Conservation (phyloP, 2,888 invertebrate genomes). For the Anaspis maculata region DNA sequence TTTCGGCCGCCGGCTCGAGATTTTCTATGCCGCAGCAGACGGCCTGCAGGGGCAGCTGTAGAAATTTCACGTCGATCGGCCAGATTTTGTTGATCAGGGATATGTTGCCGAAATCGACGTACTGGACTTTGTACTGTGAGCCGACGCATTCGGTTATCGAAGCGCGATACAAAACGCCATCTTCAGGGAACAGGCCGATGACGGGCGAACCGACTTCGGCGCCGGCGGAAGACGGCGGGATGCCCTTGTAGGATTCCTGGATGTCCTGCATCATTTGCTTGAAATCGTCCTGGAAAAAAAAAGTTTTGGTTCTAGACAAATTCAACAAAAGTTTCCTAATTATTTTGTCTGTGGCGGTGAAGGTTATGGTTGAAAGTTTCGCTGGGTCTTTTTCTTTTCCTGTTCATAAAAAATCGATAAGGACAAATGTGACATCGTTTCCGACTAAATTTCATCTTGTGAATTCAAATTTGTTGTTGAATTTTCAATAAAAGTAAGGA, state of each 20-base stretch:
- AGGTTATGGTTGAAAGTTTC: no score
- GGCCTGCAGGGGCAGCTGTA: constrained; percentile 61
- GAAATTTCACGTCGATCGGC: constrained; percentile 58
- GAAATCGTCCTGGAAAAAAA: constrained; percentile 46
- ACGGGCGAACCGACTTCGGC: constrained; percentile 55
- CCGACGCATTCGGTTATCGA: constrained; percentile 47
- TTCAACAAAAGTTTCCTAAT: constrained; percentile 3
- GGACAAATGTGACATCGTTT: no score
- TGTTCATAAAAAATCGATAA: no score
- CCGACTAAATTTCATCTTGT: no score
- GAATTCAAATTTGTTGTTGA: no score
- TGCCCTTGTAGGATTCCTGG: constrained; percentile 54
- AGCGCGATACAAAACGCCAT: constrained; percentile 64
- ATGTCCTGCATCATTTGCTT: constrained; percentile 63
- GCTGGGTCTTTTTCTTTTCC: no score
- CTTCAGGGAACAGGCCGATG: constrained; percentile 62
- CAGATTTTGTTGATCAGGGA: constrained; percentile 61
- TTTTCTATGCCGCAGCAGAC: constrained; percentile 58
- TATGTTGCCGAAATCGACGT: constrained; percentile 70
- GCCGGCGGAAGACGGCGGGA: constrained; percentile 32
- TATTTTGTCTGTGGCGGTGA: no score
- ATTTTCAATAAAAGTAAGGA: no score
- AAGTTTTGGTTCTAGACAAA: no score
- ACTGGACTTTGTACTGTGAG: constrained; percentile 54
- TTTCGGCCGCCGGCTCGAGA: constrained; percentile 49